Base-by-base conservation (phyloP, 2,888 invertebrate species). In the Heteropelma amictum region DNA sequence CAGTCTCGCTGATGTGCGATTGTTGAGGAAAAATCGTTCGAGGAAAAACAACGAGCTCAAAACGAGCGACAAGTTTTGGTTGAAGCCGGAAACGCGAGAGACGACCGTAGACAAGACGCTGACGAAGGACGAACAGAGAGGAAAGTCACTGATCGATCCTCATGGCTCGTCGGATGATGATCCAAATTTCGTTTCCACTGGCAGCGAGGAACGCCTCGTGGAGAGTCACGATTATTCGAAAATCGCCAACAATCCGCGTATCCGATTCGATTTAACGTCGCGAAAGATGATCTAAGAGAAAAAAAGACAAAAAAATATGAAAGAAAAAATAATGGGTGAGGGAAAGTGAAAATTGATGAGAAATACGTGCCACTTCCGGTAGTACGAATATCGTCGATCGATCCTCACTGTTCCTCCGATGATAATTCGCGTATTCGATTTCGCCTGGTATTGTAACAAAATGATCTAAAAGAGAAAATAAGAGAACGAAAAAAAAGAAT, bases 41-140 rank as follows among this genome's bases (percentile, higher is more conserved):
- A 42, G 38, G 42, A 47, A 45, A 35, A 68, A 12, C 28, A 65
- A 42, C 49, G 61, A 63, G 42, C 56, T 76, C 12, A 71, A 45
- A n/a, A 63, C 61, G 40, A 76, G 73, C 47, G 69, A 71, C 7
- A 77, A 78, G 45, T 79, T 79, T 53, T 75, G 75, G 76, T 47
- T 74, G 8, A 40, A 61, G 7, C 51, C 76, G 35, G 42, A 67
- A 49, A 49, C 23, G 1, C 40, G 38, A 1, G 42, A 61, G 5
- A 6, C 40, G 28, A 58, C 3, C 1, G 38, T 38, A 23, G 12
- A 10, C 14, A 12, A 4, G 1, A 19, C 28, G 12, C 2, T 26
- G 23, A 10, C 10, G 4, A 30, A 51, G 5, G 17, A 17, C 47
- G 0, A 21, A 23, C 0, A 23, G 23, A 4, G 23, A 47, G 1